phyloP scores from a whole-genome alignment of 2,888 invertebrate genomes.

The Eudemis profundana region DNA sequence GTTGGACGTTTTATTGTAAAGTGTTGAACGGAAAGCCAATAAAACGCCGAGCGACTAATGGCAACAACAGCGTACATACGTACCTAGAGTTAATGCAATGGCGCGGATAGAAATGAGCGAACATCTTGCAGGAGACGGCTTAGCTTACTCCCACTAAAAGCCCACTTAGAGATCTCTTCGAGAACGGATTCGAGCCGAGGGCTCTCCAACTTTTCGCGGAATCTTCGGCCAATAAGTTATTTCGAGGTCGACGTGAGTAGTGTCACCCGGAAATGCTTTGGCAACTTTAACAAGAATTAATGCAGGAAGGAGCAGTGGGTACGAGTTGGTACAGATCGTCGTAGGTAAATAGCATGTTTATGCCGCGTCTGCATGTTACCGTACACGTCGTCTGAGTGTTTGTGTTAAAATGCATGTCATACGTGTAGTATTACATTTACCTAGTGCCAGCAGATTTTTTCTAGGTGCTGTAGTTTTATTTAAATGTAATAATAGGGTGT shows the following conservation, averaged over 20 bases:
- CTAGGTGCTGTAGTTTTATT: no score
- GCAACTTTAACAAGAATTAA: slow-evolving; percentile 45
- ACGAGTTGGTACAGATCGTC: slow-evolving; percentile 14
- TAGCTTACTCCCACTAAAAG: slow-evolving; percentile 83
- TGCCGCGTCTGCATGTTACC: not conserved
- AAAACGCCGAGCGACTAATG: slow-evolving; percentile 15
- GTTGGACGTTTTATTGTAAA: not conserved
- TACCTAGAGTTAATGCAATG: slow-evolving; percentile 64
- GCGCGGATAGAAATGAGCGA: slow-evolving; percentile 76
- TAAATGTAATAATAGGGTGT: no score
- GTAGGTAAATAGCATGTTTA: slow-evolving; percentile 14
- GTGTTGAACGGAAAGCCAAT: not conserved
- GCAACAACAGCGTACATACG: slow-evolving; percentile 20
- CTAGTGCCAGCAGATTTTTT: no score
- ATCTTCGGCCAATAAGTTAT: slow-evolving; percentile 77
- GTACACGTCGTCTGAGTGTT: no score
- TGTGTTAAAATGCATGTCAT: no score
- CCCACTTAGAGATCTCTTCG: slow-evolving; percentile 83
- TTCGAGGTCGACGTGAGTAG: slow-evolving; percentile 62
- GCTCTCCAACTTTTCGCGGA: slow-evolving; percentile 72
- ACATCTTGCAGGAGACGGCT: slow-evolving; percentile 80
- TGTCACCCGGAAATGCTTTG: slow-evolving; percentile 51
- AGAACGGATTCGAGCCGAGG: slow-evolving; percentile 77
- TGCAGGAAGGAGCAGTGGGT: no score
- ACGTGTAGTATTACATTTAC: no score